Conservation (phyloP, 1,140 invertebrate genomes). For the Drosophila orosa region DNA sequence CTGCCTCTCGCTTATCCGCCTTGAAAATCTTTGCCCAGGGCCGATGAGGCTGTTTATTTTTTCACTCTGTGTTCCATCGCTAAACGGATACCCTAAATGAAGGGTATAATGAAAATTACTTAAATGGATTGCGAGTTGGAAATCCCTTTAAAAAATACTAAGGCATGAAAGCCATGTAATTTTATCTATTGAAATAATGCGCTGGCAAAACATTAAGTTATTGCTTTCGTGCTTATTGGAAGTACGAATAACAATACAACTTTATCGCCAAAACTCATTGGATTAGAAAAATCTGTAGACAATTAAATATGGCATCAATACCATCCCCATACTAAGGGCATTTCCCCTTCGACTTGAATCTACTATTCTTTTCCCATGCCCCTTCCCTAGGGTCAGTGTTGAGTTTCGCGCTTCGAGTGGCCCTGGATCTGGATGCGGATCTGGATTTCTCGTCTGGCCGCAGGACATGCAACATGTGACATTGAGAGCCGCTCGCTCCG, state of each 20-base stretch:
- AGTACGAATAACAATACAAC: background rate
- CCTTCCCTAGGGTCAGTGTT: constrained; percentile 57
- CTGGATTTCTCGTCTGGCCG: constrained; percentile 35
- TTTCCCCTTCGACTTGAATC: constrained; percentile 22
- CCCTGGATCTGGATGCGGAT: constrained; percentile 46
- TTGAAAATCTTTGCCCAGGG: constrained; percentile 71
- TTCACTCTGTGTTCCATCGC: constrained; percentile 4
- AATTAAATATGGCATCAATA: background rate
- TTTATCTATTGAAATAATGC: constrained; percentile 6
- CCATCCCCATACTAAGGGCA: constrained; percentile 9
- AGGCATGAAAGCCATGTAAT: background rate
- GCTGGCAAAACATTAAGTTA: constrained; percentile 16
- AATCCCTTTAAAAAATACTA: background rate
- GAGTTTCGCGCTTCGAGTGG: constrained; percentile 79
- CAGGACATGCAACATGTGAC: constrained; percentile 81
- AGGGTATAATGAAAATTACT: constrained; percentile 36
- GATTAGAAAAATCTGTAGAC: constrained; percentile 16
- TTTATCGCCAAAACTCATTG: constrained; percentile 10
- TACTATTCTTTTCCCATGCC: background rate
- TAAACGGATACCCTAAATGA: constrained; percentile 35
- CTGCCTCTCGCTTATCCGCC: constrained; percentile 62
- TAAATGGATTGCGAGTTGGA: background rate
- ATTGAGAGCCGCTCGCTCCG: constrained; percentile 61
- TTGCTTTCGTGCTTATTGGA: constrained; percentile 5
- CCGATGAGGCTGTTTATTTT: constrained; percentile 32